Evolutionary conservation across 2,113 vertebrate genomes (phyloP), one percentile per base, ranked within the genome.

Genomic region (Mystacornis crossleyi): DNA sequence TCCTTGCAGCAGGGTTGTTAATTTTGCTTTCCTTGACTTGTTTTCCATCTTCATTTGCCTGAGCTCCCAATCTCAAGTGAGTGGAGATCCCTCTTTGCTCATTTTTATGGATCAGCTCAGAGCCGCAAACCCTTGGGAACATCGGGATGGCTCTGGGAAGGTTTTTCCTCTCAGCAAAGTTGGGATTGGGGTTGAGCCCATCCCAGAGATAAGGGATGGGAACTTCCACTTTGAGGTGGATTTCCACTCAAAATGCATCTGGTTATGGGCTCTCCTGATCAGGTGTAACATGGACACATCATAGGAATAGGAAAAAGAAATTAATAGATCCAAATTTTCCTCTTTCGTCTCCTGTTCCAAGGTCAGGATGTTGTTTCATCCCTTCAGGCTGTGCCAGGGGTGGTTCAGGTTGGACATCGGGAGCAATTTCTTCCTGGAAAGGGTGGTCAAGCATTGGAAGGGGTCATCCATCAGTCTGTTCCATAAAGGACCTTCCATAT

Each of bases 31-130:
- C 65, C 65, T 82, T 86, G 89, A 64, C 83, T 89, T 79, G 57
- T 84, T 93, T 97, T 94, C 73, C n/a, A 19, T 91, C 86, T 89
- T 89, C 84, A 80, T 94, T 96, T 85, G 5, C 51, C 45, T 42
- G 40, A 78, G 45, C 31, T 81, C 60, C 54, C 29, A 29, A 14
- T 31, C 67, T 10, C 24, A 87, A 48, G 40, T 24, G 25, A 55
- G 18, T 5, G 9, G 58, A 64, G 20, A 54, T 47, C 38, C 64
- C 36, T 31, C 4, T 48, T 67, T 42, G 57, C 13, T 82, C 12
- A 20, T 83, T 82, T 57, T 74, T 19, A 54, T 9, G 54, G 40
- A 60, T 75, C 53, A 47, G 18, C 69, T 31, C 58, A 4, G 14
- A 40, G 57, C 18, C 33, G n/a, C 29, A 24, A 50, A 31, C 28